phyloP scores from a whole-genome alignment of 2,797 vertebrate species.

The Rhinichthys osculus region DNA sequence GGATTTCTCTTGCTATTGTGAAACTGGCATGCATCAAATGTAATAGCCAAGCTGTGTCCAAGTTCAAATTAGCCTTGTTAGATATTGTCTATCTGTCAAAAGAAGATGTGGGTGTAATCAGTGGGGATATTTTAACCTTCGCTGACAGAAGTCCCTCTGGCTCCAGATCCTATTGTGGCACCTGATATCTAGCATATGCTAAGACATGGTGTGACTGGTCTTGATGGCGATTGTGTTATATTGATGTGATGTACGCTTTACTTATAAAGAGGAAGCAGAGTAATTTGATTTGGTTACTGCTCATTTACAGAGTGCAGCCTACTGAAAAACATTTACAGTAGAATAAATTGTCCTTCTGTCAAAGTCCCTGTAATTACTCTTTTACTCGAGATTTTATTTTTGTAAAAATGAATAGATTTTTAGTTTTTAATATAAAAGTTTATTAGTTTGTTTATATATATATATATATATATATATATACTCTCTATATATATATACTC shows the following conservation, averaged over 20 bases:
- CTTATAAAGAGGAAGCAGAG: conserved; percentile 10
- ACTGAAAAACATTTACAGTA: conserved; percentile 65
- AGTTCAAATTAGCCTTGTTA: conserved; percentile 42
- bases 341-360: conserved; percentile 67
- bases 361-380: conserved; percentile 66
- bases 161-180: conserved; percentile 58
- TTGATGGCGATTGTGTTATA: conserved; percentile 52
- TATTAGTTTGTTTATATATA: neutral
- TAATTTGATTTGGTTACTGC: conserved; percentile 21
- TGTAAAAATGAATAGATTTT: neutral
- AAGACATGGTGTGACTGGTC: conserved; percentile 57
- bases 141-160: conserved; percentile 56
- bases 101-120: conserved; percentile 43
- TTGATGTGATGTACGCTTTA: conserved; percentile 42
- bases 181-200: conserved; percentile 65
- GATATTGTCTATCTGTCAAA: conserved; percentile 26
- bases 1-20: conserved; percentile 73
- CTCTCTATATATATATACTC: too few relatives aligned
- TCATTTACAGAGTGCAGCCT: conserved; percentile 9
- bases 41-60: conserved; percentile 13
- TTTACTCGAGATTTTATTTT: conserved; percentile 57
- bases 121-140: conserved; percentile 49
- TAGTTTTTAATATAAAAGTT: neutral
- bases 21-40: conserved; percentile 56
- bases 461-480: too few relatives aligned